Base-by-base conservation (phyloP, 2,797 vertebrate genomes). In the Cichlasoma orientale region DNA sequence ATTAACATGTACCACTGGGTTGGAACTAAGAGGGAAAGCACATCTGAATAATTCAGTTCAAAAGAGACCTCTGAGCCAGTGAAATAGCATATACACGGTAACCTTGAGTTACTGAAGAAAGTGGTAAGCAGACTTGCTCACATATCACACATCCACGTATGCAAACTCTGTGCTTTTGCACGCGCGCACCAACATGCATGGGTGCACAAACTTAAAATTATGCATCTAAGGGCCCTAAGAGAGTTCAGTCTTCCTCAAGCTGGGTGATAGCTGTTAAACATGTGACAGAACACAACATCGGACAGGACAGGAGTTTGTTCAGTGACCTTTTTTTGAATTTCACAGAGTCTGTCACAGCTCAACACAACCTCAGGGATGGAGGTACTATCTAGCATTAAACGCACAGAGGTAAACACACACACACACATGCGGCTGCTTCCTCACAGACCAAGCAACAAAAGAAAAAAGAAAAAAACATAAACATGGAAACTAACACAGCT, bases 31-130 rank as follows among this genome's bases (percentile, higher is more conserved):
- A 84, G 75, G 78, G 68, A 85, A 85, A 87, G 81, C 83, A 85
- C 57, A 88, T 93, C 58, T 89, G 84, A 92, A 93, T 93, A 90
- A 93, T 91, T 92, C 77, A 88, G 77, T 78, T 85, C 56, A 71
- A 91, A 91, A 79, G 75, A 87, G 76, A 63, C 82, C 77, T 84
- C 52, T 29, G 68, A 87, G 72, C 75, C 71, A 53, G 59, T 76
- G 84, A 84, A 84, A 85, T 69, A 66, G n/a, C 78, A 74, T 61
- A 70, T 70, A 74, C 61, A 74, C 58, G 74, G 72, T 70, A 89
- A 88, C 77, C 75, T 85, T 63, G 81, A 88, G 61, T 77, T 85
- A 87, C 86, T 87, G 77, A 87, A 79, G 72, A 81, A 75, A 82
- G 77, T 63, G 69, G 77, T 77, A 80, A 72, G 76, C 78, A 76